phyloP scores from a whole-genome alignment of 2,888 invertebrate species.

The Spicauda simplicius region DNA sequence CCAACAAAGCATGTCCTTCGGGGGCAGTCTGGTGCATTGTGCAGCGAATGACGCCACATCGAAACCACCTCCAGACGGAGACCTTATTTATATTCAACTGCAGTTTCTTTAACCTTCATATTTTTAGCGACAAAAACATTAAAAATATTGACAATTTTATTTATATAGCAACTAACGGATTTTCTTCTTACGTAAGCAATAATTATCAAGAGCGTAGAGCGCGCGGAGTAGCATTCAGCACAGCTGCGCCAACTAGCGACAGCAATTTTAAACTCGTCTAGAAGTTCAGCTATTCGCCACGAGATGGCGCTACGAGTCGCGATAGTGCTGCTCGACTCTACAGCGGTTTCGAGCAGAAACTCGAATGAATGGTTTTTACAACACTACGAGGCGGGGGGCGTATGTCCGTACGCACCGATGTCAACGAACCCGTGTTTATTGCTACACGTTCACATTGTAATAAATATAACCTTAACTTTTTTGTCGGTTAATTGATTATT shows the following conservation, averaged over 20 bases:
- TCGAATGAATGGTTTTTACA: constrained; percentile 77
- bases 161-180: not conserved
- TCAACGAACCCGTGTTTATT: constrained; percentile 72
- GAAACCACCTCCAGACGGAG: constrained; percentile 49
- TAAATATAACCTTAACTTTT: constrained; percentile 31
- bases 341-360: constrained; percentile 53
- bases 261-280: constrained; percentile 47
- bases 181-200: not conserved
- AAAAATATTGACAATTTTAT: not conserved
- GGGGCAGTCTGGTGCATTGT: constrained; percentile 62
- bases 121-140: constrained; percentile 10
- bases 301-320: constrained; percentile 64
- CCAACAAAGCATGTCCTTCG: constrained; percentile 70
- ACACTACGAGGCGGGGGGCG: constrained; percentile 60
- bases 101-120: constrained; percentile 32
- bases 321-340: constrained; percentile 56
- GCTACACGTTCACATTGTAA: constrained; percentile 48
- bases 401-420: constrained; percentile 67
- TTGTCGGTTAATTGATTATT: constrained; percentile 32
- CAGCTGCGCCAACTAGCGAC: constrained; percentile 61
- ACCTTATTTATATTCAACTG: constrained; percentile 11
- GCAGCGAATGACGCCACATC: constrained; percentile 47
- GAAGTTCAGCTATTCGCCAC: constrained; percentile 71
- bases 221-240: not conserved
- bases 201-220: constrained; percentile 5